Conservation (phyloP, 2,797 vertebrate genomes). For the Champsocephalus esox region DNA sequence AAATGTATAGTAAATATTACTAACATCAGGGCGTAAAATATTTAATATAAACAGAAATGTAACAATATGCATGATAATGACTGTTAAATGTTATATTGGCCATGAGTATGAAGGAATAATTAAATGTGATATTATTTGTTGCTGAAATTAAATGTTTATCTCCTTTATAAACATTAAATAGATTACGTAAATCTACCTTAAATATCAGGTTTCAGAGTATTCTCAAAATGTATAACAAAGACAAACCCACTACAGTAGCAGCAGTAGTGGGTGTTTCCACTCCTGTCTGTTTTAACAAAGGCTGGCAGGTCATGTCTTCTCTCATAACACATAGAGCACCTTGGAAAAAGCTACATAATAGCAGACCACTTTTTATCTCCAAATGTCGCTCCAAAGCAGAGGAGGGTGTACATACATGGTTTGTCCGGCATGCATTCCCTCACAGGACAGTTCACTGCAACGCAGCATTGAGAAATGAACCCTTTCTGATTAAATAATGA, state of each 20-base stretch:
- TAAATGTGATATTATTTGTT: no score
- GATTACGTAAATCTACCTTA: no score
- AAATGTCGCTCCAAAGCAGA: background rate
- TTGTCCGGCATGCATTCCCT: background rate
- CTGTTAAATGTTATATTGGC: no score
- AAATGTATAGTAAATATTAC: no score
- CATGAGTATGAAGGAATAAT: no score
- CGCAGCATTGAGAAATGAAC: constrained; percentile 1
- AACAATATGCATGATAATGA: no score
- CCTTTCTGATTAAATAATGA: constrained; percentile 73
- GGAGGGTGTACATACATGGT: background rate
- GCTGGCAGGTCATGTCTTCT: constrained; percentile 23
- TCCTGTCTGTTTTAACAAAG: constrained; percentile 15
- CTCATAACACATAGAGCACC: constrained; percentile 25
- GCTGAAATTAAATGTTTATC: no score
- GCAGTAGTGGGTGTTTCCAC: background rate
- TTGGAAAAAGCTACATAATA: constrained; percentile 1
- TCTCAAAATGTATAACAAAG: background rate
- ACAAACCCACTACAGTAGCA: background rate
- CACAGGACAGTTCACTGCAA: constrained; percentile 12
- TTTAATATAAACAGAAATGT: no score
- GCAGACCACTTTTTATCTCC: background rate
- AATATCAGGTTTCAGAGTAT: background rate
- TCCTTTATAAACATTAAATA: no score
- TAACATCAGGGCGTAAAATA: no score